phyloP scores from a whole-genome alignment of 1,140 invertebrate species.

The Danaus melanippus region DNA sequence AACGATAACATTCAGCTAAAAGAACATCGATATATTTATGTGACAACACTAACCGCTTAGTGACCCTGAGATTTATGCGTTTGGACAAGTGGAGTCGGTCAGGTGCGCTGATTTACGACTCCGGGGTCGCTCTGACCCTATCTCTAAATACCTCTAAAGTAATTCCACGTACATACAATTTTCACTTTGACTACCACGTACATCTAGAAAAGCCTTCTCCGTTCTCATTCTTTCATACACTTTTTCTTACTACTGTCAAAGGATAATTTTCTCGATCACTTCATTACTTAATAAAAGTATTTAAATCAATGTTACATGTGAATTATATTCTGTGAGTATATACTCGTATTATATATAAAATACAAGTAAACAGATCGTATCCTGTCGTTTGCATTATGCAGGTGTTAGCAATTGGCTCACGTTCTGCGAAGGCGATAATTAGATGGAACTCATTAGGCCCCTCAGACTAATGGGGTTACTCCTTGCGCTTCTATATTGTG shows the following conservation, averaged over 20 bases:
- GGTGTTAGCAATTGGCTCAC: slow-evolving; percentile 39
- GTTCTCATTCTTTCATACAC: too few species aligned
- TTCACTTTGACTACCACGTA: too few species aligned
- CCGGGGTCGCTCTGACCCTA: slow-evolving; percentile 11
- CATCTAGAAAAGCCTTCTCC: too few species aligned
- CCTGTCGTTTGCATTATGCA: slow-evolving; percentile 28
- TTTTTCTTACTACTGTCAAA: too few species aligned
- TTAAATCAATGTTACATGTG: too few species aligned
- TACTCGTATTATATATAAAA: too few species aligned
- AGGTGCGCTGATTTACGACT: slow-evolving; percentile 52
- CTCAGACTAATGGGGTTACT: slow-evolving; percentile 32
- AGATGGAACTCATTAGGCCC: slow-evolving; percentile 38
- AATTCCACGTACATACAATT: too few species aligned
- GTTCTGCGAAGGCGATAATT: slow-evolving; percentile 32
- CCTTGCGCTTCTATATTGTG: not conserved
- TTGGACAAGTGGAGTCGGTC: slow-evolving; percentile 51
- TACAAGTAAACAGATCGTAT: not conserved
- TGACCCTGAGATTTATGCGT: slow-evolving; percentile 46
- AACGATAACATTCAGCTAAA: not conserved
- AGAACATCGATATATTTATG: slow-evolving; percentile 5
- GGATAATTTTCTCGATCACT: too few species aligned
- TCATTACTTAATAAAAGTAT: too few species aligned
- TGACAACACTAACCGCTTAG: slow-evolving; percentile 28
- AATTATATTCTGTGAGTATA: too few species aligned
- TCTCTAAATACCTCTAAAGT: not conserved